phyloP scores from a whole-genome alignment of 2,888 invertebrate species.

The Julus scanicus region DNA sequence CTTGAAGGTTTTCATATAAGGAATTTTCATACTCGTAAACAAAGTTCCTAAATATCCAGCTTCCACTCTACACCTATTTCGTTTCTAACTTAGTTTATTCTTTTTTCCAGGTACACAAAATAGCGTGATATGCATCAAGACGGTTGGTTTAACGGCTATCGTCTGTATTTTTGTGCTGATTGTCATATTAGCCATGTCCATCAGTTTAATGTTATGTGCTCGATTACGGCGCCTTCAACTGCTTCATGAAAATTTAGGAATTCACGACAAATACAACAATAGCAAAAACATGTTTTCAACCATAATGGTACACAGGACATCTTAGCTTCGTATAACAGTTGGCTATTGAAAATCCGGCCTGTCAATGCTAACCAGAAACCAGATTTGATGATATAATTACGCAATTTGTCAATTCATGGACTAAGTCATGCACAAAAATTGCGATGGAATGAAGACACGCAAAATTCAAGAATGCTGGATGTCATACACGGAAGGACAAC shows the following conservation, averaged over 20 bases:
- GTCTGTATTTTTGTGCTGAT: constrained; percentile 78
- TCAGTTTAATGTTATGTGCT: constrained; percentile 76
- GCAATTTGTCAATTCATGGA: neutral
- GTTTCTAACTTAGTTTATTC: neutral
- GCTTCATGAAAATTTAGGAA: constrained; percentile 15
- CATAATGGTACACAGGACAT: constrained; percentile 47
- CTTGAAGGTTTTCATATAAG: too few species aligned
- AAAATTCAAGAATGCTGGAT: neutral
- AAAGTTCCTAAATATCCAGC: neutral
- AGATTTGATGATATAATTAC: neutral
- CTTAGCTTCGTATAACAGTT: neutral
- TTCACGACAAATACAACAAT: constrained; percentile 17
- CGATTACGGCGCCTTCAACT: constrained; percentile 74
- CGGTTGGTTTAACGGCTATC: constrained; percentile 65
- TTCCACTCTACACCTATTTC: neutral
- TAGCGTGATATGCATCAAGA: constrained; percentile 56
- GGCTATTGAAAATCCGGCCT: neutral
- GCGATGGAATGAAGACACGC: neutral
- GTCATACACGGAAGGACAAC: neutral
- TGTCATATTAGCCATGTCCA: constrained; percentile 75
- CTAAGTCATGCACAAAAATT: neutral
- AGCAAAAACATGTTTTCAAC: constrained; percentile 20
- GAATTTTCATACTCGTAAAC: neutral
- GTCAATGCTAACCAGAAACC: neutral
- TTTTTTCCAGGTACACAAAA: constrained; percentile 53